These are phyloP conservation scores for Drosophila vallismaia DNA, from an alignment of 2,888 invertebrate genomes.

Conservation along the genomic window DNA sequence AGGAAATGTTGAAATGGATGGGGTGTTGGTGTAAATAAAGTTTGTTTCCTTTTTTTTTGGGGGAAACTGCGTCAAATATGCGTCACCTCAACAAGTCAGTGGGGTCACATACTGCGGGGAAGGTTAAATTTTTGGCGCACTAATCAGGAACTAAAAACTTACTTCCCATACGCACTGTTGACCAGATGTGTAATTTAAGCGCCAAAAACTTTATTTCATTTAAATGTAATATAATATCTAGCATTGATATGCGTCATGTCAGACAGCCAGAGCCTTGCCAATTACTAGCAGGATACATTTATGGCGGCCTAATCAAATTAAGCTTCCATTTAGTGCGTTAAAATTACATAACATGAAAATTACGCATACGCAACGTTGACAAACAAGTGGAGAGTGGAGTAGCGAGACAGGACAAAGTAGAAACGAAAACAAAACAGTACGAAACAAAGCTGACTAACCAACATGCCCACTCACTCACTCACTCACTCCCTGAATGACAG, in stretches of 20 bases:
- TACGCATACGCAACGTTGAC: conserved; percentile 72
- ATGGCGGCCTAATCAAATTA: conserved; percentile 76
- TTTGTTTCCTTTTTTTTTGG: conserved; percentile 21
- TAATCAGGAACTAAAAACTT: background rate
- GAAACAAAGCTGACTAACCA: conserved; percentile 66
- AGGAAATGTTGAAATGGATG: background rate
- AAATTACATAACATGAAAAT: conserved; percentile 78
- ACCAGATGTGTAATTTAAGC: background rate
- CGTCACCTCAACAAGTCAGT: conserved; percentile 56
- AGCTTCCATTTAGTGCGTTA: conserved; percentile 72
- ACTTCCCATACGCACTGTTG: background rate
- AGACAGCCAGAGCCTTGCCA: background rate
- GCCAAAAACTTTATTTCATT: too few species aligned
- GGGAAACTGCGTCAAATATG: conserved; percentile 61
- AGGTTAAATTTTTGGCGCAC: conserved; percentile 33
- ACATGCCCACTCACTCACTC: conserved; percentile 56
- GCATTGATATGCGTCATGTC: background rate
- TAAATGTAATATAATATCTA: too few species aligned
- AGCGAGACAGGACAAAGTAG: conserved; percentile 4
- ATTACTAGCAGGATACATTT: conserved; percentile 48
- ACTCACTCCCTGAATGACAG: conserved; percentile 27
- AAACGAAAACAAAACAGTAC: conserved; percentile 15
- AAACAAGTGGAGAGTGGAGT: conserved; percentile 39
- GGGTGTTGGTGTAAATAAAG: conserved; percentile 40
- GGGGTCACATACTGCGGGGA: conserved; percentile 32